phyloP scores from a whole-genome alignment of 1,140 invertebrate genomes.

The Papilio helenus region DNA sequence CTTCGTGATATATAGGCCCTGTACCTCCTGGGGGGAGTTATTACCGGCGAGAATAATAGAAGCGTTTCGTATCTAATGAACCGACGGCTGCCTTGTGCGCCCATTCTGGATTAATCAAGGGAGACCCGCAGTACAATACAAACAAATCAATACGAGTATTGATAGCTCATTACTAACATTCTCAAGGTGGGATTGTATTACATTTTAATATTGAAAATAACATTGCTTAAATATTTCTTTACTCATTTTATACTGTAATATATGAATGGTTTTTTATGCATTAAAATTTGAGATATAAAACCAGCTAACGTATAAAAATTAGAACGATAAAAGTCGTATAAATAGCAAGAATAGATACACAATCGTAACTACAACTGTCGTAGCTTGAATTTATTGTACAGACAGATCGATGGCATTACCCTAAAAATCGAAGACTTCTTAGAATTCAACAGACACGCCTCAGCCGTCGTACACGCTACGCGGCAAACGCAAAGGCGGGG shows the following conservation, averaged over 20 bases:
- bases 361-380: neutral
- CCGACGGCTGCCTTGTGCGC: constrained; percentile 24
- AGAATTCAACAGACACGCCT: constrained; percentile 36
- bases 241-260: neutral
- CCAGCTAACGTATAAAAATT: neutral
- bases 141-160: constrained; percentile 37
- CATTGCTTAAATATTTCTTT: neutral
- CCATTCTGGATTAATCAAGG: constrained; percentile 30
- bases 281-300: neutral
- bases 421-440: constrained; percentile 31
- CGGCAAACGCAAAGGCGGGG: constrained; percentile 51
- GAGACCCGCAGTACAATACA: constrained; percentile 28
- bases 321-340: neutral
- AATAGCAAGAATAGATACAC: neutral
- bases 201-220: neutral
- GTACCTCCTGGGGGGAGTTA: constrained; percentile 33
- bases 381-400: constrained; percentile 8
- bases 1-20: constrained; percentile 11
- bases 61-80: constrained; percentile 38
- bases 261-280: neutral
- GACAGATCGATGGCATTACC: constrained; percentile 14
- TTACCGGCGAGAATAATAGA: constrained; percentile 31
- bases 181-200: constrained; percentile 3
- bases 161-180: neutral
- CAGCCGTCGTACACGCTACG: constrained; percentile 32